Percentiles rank a stretch among this genome's conserved stretches.
Evolutionary conservation across 2,797 vertebrate genomes (phyloP).

Genomic region (Jordanella pulchra): DNA sequence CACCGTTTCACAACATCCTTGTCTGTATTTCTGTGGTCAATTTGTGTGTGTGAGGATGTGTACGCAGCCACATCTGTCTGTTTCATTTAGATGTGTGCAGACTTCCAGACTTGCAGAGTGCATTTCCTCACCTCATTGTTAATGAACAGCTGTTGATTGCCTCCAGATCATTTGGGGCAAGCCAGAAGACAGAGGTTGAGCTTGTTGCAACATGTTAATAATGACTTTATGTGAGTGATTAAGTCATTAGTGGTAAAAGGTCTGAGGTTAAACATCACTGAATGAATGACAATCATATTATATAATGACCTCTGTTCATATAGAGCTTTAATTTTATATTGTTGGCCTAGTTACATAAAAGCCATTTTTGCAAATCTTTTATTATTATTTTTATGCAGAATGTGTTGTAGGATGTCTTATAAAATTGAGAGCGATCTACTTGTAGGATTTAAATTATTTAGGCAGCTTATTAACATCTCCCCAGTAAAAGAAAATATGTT

Average conservation of each 20-base stretch:
- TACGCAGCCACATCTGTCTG: constrained; percentile 36
- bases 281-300: constrained; percentile 64
- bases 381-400: constrained; percentile 14
- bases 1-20: constrained; percentile 34
- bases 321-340: constrained; percentile 47
- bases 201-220: constrained; percentile 66
- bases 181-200: constrained; percentile 57
- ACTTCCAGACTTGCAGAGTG: constrained; percentile 50
- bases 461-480: background rate
- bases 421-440: constrained; percentile 12
- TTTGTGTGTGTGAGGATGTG: constrained; percentile 17
- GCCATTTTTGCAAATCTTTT: constrained; percentile 25
- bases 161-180: constrained; percentile 51
- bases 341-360: constrained; percentile 43
- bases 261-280: constrained; percentile 49
- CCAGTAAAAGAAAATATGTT: no score
- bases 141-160: constrained; percentile 73
- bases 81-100: constrained; percentile 33
- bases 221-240: constrained; percentile 57
- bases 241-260: constrained; percentile 64
- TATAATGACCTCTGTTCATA: constrained; percentile 44
- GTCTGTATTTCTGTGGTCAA: constrained; percentile 21
- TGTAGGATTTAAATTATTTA: constrained; percentile 12
- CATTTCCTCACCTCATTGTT: constrained; percentile 63
- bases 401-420: constrained; percentile 19